Base-by-base conservation (phyloP, 2,888 invertebrate genomes). In the Thysanoteuthis rhombus region DNA sequence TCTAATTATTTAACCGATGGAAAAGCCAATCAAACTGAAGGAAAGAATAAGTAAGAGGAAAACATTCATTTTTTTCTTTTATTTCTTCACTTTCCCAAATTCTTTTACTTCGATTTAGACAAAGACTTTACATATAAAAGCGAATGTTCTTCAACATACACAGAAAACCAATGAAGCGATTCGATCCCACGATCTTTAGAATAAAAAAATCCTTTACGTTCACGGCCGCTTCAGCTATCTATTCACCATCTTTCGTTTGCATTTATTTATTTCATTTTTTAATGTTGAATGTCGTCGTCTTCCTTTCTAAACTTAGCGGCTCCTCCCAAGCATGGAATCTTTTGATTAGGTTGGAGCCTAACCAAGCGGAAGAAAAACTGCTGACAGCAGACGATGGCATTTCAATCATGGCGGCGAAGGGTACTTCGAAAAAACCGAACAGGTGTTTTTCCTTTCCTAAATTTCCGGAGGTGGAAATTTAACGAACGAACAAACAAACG, bases 151-250 rank as follows among this genome's bases (percentile, higher is more conserved):
- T 75, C 25, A 75, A 75, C 52, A 52, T 52, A 22, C 52, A 52
- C 75, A 75, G 75, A 75, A 75, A 75, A 75, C 75, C 75, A 75
- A 75, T 75, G 75, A 75, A 75, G 75, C 75, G 75, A 75, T 75
- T 75, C n/a, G 1, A 16, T 36, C 52, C 52, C 2, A 36, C 75
- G n/a, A 75, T n/a, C 36, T 75, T 75, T 28, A 58, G 16, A 42
- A 42, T 12, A 42, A 42, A 25, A 52, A 52, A 52, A 22, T 52
- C 25, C n/a, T 75, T 75, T 75, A 36, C 75, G 75, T 75, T 75
- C 36, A 75, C n/a, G 75, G 75, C n/a, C 75, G 75, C 75, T 75
- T 75, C 36, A 36, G 3, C n/a, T 36, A 52, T 25, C 52, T 52
- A 25, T 52, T 25, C 52, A 6, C 52, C 52, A 52, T 52, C 52